These are phyloP conservation scores for Grantiella picta DNA, from an alignment of 2,113 vertebrate species.

Conservation along the genomic window DNA sequence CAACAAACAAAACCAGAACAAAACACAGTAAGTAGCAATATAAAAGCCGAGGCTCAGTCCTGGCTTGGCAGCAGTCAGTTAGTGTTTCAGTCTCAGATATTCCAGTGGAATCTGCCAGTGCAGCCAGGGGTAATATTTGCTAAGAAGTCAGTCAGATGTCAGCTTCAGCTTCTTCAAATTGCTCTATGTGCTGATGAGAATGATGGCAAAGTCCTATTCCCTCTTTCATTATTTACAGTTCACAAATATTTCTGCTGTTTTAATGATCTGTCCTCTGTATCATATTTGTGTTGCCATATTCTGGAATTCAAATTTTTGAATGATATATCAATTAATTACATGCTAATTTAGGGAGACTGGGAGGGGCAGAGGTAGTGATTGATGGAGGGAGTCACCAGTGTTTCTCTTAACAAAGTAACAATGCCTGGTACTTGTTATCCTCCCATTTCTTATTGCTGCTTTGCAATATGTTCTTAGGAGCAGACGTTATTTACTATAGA, in stretches of 20 bases:
- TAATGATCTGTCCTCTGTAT: not conserved
- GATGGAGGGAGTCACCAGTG: not conserved
- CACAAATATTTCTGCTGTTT: not conserved
- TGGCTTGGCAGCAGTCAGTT: conserved; percentile 40
- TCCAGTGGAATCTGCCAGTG: conserved; percentile 5
- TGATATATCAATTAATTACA: not conserved
- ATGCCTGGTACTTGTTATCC: conserved; percentile 32
- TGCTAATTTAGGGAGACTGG: not conserved
- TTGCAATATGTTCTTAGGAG: conserved; percentile 24
- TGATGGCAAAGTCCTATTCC: not conserved
- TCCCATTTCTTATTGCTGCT: not conserved
- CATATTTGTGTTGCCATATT: not conserved
- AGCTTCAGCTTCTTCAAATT: conserved; percentile 28
- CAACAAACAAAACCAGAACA: not conserved
- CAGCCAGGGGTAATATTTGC: conserved; percentile 54
- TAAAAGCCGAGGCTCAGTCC: not conserved
- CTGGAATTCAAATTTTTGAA: not conserved
- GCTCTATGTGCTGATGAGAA: not conserved
- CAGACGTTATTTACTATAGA: conserved; percentile 50
- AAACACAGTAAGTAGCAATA: not conserved
- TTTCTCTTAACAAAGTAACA: conserved; percentile 21
- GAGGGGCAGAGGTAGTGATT: not conserved
- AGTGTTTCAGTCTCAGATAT: conserved; percentile 14
- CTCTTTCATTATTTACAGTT: conserved; percentile 4
- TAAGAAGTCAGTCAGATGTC: conserved; percentile 50